Percentiles rank a stretch among this genome's conserved stretches.
These are phyloP conservation scores for Phymanthus crucifer DNA, from an alignment of 92 coral and sea anemone genomes.

Conservation along the genomic window DNA sequence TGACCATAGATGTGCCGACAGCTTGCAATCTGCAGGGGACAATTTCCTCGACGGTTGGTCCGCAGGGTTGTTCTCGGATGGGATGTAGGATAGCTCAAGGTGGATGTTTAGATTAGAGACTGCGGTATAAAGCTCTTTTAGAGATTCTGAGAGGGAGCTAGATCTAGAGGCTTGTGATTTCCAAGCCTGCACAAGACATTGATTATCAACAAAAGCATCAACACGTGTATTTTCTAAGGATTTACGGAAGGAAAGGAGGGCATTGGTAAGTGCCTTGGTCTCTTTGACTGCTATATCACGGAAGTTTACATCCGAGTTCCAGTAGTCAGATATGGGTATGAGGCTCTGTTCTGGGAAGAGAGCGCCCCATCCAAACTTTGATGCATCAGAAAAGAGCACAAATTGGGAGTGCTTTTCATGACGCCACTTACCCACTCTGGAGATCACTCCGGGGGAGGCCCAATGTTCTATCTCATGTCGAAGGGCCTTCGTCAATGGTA, in stretches of 20 bases:
- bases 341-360: conserved; percentile 2
- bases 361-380: conserved; percentile 32
- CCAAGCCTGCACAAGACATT: neutral
- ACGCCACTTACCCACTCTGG: conserved; percentile 14
- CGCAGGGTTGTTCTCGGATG: conserved; percentile 34
- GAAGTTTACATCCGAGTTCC: neutral
- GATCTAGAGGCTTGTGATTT: neutral
- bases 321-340: neutral
- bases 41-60: conserved; percentile 44
- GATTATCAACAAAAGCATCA: conserved; percentile 1
- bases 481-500: neutral
- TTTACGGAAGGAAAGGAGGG: neutral
- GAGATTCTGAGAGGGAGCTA: neutral
- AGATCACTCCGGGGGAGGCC: conserved; percentile 5
- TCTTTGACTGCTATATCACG: neutral
- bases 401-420: conserved; percentile 20
- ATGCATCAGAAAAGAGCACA: conserved; percentile 29
- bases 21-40: conserved; percentile 32
- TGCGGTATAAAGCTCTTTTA: neutral
- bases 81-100: conserved; percentile 34
- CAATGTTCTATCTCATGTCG: conserved; percentile 8
- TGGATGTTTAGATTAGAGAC: conserved; percentile 3
- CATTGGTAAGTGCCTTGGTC: neutral
- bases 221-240: neutral
- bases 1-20: conserved; percentile 28